Conservation (phyloP, 64 coral and sea anemone species). For the Montipora efflorescens region DNA sequence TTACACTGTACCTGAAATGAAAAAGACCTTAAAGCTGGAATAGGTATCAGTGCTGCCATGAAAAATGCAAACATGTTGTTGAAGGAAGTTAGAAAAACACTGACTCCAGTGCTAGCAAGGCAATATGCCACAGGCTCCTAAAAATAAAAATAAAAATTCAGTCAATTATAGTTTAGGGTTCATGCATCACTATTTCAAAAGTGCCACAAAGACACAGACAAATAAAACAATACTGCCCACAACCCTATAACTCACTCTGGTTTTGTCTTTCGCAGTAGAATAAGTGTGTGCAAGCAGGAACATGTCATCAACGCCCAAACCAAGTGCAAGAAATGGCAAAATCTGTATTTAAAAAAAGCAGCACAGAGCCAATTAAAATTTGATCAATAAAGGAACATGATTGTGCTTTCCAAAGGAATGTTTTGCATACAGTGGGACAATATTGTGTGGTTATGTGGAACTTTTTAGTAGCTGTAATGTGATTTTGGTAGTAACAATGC, state of each 20-base stretch:
- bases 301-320: constrained; percentile 97
- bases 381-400: too few relatives aligned
- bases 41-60: constrained; percentile 94
- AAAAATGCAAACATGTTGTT: constrained; percentile 97
- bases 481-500: too few relatives aligned
- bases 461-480: too few relatives aligned
- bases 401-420: too few relatives aligned
- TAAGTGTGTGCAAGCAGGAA: constrained; percentile 94
- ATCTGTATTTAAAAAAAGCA: constrained; percentile 54
- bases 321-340: constrained; percentile 91
- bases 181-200: too few relatives aligned
- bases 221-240: too few relatives aligned
- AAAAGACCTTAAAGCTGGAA: constrained; percentile 90
- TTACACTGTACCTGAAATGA: constrained; percentile 73
- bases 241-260: constrained; percentile 35
- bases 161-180: too few relatives aligned
- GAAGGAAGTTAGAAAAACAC: constrained; percentile 92
- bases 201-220: too few relatives aligned
- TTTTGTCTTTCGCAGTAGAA: constrained; percentile 67
- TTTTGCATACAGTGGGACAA: too few relatives aligned
- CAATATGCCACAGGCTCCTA: constrained; percentile 88
- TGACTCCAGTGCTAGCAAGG: constrained; percentile 86
- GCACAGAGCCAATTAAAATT: neutral
- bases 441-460: too few relatives aligned
- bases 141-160: neutral